Base-by-base conservation (phyloP, 2,113 vertebrate genomes). In the Bufo gargarizans region DNA sequence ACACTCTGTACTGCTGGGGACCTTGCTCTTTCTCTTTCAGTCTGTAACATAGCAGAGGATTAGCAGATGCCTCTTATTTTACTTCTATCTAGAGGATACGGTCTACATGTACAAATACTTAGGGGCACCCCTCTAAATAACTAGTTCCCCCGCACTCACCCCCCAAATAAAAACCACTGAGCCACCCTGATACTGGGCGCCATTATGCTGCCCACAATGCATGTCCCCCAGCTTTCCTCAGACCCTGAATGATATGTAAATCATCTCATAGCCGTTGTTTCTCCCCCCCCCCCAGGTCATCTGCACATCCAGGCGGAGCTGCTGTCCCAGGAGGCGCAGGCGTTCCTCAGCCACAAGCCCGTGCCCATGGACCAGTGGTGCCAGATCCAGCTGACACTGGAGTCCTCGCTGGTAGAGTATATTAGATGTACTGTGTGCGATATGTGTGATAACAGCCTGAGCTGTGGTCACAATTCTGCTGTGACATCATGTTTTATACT, bases 331-430 rank as follows among this genome's bases (percentile, higher is more conserved):
- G 83, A 89, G n/a, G 90, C 94, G 0, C 89, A 92, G 9, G 95
- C 95, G 1, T 94, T 95, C 77, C 88, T 93, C 4, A 90, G 91
- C 22, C 4, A 33, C 0, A 93, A 92, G 83, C 81, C 82, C 1
- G 88, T 96, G 67, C 95, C 95, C 81, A 50, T 95, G 53, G 81
- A 78, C 1, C 65, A 91, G 78, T 96, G 95, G 95, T 96, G 95
- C 89, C 92, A 88, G 13, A 76, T 96, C 77, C 88, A 79, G 45
- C 5, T 95, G 88, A 89, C 14, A 71, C n/a, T 96, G 56, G 84
- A 89, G 0, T 92, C 90, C 14, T 90, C 59, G 88, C 16, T 13
- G 74, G 95, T 96, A 82, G 74, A 3, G 63, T 47, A 74, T 74
- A 45, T 22, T 47, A 47, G 49, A 74, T 47, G 14, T 71, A 49